Percentiles rank a stretch among this genome's conserved stretches.
These are phyloP conservation scores for Megalurothrips usitatus DNA, from an alignment of 2,888 invertebrate species.

Conservation along the genomic window DNA sequence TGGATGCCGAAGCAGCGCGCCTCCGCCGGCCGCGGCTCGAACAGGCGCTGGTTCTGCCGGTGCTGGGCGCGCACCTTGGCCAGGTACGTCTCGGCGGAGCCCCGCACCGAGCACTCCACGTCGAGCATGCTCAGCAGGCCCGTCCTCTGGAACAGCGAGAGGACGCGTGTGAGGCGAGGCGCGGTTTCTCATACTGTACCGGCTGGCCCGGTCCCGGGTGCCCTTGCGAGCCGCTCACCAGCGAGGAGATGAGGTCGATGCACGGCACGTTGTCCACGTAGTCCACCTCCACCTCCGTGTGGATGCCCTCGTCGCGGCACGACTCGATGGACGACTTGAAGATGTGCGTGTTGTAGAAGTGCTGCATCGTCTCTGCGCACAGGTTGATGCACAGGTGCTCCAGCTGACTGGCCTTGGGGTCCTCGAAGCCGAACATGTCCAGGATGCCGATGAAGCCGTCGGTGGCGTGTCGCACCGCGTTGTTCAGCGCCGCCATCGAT, in stretches of 20 bases:
- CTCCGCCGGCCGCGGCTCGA: slow-evolving; percentile 73
- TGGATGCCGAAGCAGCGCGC: slow-evolving; percentile 82
- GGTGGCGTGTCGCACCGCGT: slow-evolving; percentile 87
- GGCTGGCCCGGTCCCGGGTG: too few species aligned
- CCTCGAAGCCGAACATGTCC: slow-evolving; percentile 96
- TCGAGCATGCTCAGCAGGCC: slow-evolving; percentile 88
- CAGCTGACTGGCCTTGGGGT: slow-evolving; percentile 81
- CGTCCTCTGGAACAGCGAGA: slow-evolving; percentile 56
- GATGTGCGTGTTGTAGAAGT: slow-evolving; percentile 95
- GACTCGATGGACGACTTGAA: slow-evolving; percentile 92
- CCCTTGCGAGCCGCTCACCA: slow-evolving; percentile 59
- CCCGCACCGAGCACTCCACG: slow-evolving; percentile 81
- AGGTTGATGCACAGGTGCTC: slow-evolving; percentile 93
- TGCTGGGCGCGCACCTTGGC: slow-evolving; percentile 77
- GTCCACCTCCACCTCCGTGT: slow-evolving; percentile 83
- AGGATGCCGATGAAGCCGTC: slow-evolving; percentile 93
- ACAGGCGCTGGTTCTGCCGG: slow-evolving; percentile 73
- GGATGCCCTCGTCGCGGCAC: slow-evolving; percentile 87
- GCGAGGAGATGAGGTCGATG: slow-evolving; percentile 89
- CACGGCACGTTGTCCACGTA: slow-evolving; percentile 95
- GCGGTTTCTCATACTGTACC: neutral
- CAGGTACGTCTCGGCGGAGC: slow-evolving; percentile 73
- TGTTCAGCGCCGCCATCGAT: slow-evolving; percentile 87
- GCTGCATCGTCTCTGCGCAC: slow-evolving; percentile 96
- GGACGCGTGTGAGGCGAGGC: neutral